Conservation (phyloP, 2,797 vertebrate species). For the Aselliscus stoliczkanus region DNA sequence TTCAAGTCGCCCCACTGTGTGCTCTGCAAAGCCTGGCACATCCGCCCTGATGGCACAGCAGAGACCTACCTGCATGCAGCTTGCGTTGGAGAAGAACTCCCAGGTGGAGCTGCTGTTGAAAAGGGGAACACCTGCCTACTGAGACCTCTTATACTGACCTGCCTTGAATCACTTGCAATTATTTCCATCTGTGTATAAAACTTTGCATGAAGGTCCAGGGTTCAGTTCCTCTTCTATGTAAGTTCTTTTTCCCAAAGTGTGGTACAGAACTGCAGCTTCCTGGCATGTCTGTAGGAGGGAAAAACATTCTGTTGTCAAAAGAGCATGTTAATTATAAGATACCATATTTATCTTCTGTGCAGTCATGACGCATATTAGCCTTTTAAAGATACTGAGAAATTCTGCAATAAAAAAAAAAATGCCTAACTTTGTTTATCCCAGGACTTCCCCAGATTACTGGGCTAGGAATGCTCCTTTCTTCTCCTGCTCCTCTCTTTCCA, state of each 20-base stretch:
- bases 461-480: not conserved
- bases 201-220: not conserved
- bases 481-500: not conserved
- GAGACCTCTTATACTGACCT: not conserved
- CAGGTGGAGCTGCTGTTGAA: rapidly evolving
- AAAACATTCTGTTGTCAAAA: not conserved
- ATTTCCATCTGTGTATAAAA: not conserved
- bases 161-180: not conserved
- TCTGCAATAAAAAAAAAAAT: not conserved
- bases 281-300: not conserved
- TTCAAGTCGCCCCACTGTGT: not conserved
- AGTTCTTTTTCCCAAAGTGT: not conserved
- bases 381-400: not conserved
- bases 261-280: not conserved
- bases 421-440: not conserved
- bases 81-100: not conserved
- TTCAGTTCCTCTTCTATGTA: not conserved
- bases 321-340: not conserved
- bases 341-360: not conserved
- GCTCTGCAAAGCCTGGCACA: not conserved
- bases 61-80: not conserved
- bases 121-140: rapidly evolving
- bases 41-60: not conserved
- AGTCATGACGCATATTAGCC: not conserved
- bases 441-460: not conserved